Conservation (phyloP, 2,888 invertebrate genomes). For the Acanthosepion pharaonis region DNA sequence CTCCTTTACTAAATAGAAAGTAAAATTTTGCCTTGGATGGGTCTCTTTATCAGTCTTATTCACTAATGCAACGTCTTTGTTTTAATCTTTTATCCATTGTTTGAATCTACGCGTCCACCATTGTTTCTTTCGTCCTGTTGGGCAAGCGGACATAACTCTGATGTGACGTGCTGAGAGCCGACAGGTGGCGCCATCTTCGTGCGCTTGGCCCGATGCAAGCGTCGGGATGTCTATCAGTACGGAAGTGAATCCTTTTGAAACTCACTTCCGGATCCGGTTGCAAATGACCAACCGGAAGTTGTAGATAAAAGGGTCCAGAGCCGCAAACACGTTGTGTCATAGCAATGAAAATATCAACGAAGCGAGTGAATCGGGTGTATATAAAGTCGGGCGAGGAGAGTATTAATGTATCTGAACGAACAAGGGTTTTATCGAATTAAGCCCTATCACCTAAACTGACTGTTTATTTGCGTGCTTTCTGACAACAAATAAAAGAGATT, state of each 20-base stretch:
- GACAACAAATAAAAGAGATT: no score
- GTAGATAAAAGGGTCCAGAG: background rate
- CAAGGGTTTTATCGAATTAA: background rate
- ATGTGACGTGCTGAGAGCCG: background rate
- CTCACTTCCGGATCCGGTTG: background rate
- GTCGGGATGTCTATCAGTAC: background rate
- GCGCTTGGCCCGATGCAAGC: constrained; percentile 45
- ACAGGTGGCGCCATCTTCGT: background rate
- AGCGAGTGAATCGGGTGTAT: background rate
- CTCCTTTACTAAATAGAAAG: no score
- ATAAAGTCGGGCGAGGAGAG: no score
- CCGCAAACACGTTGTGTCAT: background rate
- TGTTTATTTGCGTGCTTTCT: no score
- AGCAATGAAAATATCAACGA: background rate
- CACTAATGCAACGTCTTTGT: background rate
- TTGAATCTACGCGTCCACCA: background rate
- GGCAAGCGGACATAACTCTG: background rate
- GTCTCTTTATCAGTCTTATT: background rate
- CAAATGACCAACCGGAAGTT: background rate
- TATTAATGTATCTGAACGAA: background rate
- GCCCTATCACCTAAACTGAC: no score
- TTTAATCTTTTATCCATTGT: background rate
- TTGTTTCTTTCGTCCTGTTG: background rate
- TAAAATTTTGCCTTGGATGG: no score
- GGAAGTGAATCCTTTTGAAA: background rate